Evolutionary conservation across 2,113 vertebrate species (phyloP), one percentile per base, ranked within the genome.

Genomic region (Aspidoscelis tigris): DNA sequence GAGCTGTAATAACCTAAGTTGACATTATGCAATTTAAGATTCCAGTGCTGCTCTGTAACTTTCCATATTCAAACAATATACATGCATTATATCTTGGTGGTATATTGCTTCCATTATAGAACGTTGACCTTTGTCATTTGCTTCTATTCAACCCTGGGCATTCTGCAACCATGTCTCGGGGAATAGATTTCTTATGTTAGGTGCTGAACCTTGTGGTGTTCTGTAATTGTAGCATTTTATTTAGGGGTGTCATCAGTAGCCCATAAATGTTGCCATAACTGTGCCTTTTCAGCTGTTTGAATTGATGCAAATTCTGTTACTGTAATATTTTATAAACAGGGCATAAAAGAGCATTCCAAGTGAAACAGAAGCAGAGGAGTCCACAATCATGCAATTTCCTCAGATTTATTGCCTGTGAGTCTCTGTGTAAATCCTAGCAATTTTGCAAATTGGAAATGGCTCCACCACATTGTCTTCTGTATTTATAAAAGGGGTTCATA

Each of bases 381-480:
- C 21, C 5, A 68, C 61, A 68, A 70, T 26, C 3, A 5, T 8
- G 2, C 21, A 77, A 81, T 92, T 80, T 89, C 88, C 43, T 86
- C 68, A 83, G 58, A 82, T 87, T 12, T 81, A 73, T 85, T 87
- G 1, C 47, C 86, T 91, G 68, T 8, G 11, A 2, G 1, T 83
- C 4, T 81, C 76, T 91, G 41, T 58, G 58, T 55, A 68, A 77
- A 1, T 68, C 47, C 80, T 53, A 50, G 44, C 2, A 89, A 61
- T 83, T n/a, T 78, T 85, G 86, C 88, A 93, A 89, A 94, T 86
- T 80, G 71, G 68, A 91, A 90, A 90, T 86, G 86, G 47, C 53
- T 92, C 90, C 68, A 65, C 86, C 75, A 79, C 86, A 83, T 86
- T 93, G 26, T 75, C 80, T 88, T 50, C 82, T 90, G 80, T 89